These are phyloP conservation scores for Muschampia plurimacula DNA, from an alignment of 2,888 invertebrate species.

Conservation along the genomic window DNA sequence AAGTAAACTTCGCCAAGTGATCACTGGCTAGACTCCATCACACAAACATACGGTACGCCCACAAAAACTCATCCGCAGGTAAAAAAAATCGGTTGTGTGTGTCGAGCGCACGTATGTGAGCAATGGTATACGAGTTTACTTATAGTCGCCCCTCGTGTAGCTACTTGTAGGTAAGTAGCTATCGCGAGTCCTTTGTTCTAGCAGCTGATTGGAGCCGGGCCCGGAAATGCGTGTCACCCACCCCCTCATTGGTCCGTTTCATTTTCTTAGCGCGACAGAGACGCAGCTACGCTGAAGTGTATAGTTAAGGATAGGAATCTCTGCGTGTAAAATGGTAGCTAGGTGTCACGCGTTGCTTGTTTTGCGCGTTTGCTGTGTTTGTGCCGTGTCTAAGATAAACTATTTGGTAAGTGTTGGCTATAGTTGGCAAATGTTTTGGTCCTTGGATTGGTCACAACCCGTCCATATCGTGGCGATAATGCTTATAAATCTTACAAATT, in stretches of 20 bases:
- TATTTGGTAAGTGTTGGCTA: conserved; percentile 55
- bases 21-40: conserved; percentile 71
- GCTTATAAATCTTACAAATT: no score
- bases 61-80: conserved; percentile 74
- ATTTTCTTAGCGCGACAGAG: conserved; percentile 85
- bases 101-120: conserved; percentile 68
- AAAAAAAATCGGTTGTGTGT: conserved; percentile 68
- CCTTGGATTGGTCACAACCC: conserved; percentile 53
- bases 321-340: conserved; percentile 77
- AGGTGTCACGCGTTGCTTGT: conserved; percentile 73
- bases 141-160: conserved; percentile 72
- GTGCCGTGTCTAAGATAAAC: conserved; percentile 74
- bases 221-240: conserved; percentile 82
- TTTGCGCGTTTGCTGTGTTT: conserved; percentile 72
- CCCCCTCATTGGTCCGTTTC: conserved; percentile 85
- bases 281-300: conserved; percentile 79
- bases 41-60: conserved; percentile 71
- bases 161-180: conserved; percentile 84
- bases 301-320: conserved; percentile 80
- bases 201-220: conserved; percentile 86
- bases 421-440: conserved; percentile 74
- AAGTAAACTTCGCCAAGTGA: conserved; percentile 71
- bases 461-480: not conserved
- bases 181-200: conserved; percentile 85
- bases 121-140: conserved; percentile 62